Evolutionary conservation across 2,113 vertebrate species (phyloP).

Genomic region (Tauraco erythrolophus): DNA sequence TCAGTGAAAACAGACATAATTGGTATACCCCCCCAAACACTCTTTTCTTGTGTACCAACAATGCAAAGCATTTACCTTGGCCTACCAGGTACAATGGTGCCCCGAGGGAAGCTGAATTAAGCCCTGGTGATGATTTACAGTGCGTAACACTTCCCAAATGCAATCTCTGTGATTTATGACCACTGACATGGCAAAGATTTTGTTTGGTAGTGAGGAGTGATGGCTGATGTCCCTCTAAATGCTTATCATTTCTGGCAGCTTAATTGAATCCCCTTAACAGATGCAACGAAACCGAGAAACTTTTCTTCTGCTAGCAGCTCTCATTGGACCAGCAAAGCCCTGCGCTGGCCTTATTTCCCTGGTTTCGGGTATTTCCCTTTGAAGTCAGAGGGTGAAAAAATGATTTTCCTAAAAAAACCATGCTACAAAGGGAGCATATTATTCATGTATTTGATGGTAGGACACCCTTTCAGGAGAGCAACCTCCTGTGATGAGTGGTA

Average conservation of each 20-base stretch:
- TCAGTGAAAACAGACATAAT: not conserved
- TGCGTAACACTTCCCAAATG: not conserved
- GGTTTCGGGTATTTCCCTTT: not conserved
- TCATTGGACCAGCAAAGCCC: not conserved
- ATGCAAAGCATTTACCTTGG: not conserved
- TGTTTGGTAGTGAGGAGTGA: constrained; percentile 54
- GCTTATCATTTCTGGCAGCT: constrained; percentile 40
- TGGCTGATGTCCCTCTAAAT: constrained; percentile 33
- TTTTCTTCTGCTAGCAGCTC: not conserved
- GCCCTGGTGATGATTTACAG: constrained; percentile 27
- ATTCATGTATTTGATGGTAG: not conserved
- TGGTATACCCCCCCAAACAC: not conserved
- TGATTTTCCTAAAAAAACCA: not conserved
- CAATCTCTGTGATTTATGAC: constrained; percentile 38
- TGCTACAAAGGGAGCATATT: not conserved
- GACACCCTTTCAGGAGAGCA: not conserved
- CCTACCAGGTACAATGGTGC: not conserved
- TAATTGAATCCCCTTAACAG: constrained; percentile 39
- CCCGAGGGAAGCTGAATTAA: constrained; percentile 11
- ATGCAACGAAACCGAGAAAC: not conserved
- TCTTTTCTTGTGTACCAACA: not conserved
- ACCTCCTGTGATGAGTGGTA: not conserved
- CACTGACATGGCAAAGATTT: constrained; percentile 37
- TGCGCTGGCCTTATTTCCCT: not conserved
- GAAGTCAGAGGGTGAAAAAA: not conserved